Evolutionary conservation across 2,888 invertebrate genomes (phyloP).

Genomic region (Fragum fragum): DNA sequence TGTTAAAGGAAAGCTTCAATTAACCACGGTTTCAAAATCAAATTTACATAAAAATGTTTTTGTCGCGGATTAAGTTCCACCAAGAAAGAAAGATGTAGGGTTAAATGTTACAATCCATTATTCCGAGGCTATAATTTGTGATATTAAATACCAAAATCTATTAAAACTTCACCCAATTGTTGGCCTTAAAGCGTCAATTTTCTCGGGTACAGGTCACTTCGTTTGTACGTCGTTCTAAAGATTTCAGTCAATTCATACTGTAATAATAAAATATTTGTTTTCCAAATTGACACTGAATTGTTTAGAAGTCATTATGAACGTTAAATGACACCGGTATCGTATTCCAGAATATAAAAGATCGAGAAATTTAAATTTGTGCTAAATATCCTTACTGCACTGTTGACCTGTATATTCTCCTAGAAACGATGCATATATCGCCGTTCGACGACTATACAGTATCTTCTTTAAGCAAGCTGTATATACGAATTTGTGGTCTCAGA

Average conservation of each 20-base stretch:
- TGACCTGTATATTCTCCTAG: too few species aligned
- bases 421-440: too few species aligned
- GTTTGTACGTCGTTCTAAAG: slow-evolving; percentile 36
- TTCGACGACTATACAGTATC: too few species aligned
- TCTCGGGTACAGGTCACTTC: slow-evolving; percentile 49
- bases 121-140: slow-evolving; percentile 63
- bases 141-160: slow-evolving; percentile 69
- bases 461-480: too few species aligned
- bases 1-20: neutral
- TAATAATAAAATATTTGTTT: slow-evolving; percentile 59
- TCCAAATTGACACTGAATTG: slow-evolving; percentile 51
- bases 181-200: slow-evolving; percentile 54
- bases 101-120: slow-evolving; percentile 66
- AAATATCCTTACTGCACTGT: too few species aligned
- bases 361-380: neutral
- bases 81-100: slow-evolving; percentile 49
- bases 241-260: slow-evolving; percentile 33
- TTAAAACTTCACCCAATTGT: slow-evolving; percentile 57
- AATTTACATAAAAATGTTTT: slow-evolving; percentile 61
- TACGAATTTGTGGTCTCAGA: too few species aligned
- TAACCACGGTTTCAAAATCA: neutral
- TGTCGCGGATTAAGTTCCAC: slow-evolving; percentile 40
- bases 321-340: slow-evolving; percentile 37
- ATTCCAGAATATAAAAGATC: slow-evolving; percentile 33
- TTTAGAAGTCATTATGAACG: slow-evolving; percentile 55